These are phyloP conservation scores for Zapus hudsonius DNA, from an alignment of 2,113 vertebrate species.

Conservation along the genomic window DNA sequence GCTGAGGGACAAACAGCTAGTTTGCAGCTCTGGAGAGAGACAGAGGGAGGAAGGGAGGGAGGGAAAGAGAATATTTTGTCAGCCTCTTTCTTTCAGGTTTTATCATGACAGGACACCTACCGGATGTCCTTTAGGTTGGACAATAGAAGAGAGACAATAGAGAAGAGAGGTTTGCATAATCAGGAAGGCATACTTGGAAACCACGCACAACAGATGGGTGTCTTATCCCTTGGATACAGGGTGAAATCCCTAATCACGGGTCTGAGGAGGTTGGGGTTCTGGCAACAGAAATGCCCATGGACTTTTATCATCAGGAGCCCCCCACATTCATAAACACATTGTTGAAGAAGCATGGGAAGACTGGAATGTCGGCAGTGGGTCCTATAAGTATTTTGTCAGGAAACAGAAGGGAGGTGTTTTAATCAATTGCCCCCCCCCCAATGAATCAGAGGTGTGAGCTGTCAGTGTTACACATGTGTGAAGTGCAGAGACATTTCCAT, in stretches of 20 bases:
- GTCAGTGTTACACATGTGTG: rapidly evolving
- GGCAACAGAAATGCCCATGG: background rate
- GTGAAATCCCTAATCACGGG: background rate
- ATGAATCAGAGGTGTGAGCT: background rate
- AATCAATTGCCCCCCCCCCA: background rate
- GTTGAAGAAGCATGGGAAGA: background rate
- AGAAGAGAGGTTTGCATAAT: background rate
- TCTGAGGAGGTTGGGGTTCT: background rate
- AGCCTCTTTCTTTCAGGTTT: constrained; percentile 25
- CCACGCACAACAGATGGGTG: background rate
- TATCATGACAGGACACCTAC: constrained; percentile 21
- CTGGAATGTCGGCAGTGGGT: background rate
- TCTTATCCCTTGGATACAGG: background rate
- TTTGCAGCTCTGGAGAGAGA: background rate
- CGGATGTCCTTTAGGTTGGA: constrained; percentile 13
- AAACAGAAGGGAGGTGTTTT: constrained; percentile 1
- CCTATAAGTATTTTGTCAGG: constrained; percentile 41
- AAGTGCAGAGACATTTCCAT: background rate
- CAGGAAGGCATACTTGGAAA: background rate
- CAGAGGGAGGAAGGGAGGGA: background rate
- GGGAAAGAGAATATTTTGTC: background rate
- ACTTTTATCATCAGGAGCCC: background rate
- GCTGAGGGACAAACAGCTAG: background rate
- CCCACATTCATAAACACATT: background rate
- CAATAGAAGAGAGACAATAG: constrained; percentile 40